phyloP scores from a whole-genome alignment of 2,888 invertebrate genomes.

The Onchidella celtica region DNA sequence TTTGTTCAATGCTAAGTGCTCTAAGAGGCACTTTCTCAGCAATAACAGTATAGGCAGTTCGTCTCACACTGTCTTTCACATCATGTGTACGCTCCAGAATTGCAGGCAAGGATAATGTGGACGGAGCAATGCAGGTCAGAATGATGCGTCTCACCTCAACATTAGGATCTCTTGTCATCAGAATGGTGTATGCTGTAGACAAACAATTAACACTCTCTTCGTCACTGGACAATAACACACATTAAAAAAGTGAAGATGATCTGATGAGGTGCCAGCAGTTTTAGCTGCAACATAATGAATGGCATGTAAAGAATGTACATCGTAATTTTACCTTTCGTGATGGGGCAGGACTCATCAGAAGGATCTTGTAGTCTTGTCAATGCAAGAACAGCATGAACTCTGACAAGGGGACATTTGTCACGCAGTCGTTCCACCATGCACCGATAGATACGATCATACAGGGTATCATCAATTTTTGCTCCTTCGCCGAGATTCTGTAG shows the following conservation, averaged over 20 bases:
- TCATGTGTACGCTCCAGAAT: constrained; percentile 89
- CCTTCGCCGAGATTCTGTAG: constrained; percentile 88
- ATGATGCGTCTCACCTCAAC: constrained; percentile 87
- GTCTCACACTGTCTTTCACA: constrained; percentile 88
- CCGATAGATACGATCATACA: constrained; percentile 88
- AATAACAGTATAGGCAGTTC: constrained; percentile 82
- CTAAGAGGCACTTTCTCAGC: constrained; percentile 83
- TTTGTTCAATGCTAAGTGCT: constrained; percentile 85
- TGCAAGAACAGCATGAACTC: constrained; percentile 89
- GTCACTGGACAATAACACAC: too few relatives aligned
- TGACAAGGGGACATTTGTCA: constrained; percentile 88
- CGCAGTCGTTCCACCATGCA: constrained; percentile 86
- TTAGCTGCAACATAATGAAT: too few relatives aligned
- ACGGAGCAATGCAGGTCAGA: constrained; percentile 88
- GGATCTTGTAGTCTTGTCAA: constrained; percentile 91
- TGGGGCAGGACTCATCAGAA: constrained; percentile 86
- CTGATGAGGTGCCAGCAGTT: too few relatives aligned
- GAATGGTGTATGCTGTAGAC: constrained; percentile 72
- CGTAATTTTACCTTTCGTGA: constrained; percentile 83
- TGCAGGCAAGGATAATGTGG: constrained; percentile 86
- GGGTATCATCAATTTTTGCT: constrained; percentile 88
- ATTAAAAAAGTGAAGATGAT: too few relatives aligned
- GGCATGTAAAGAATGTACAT: constrained; percentile 77
- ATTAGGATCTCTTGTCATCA: constrained; percentile 85
- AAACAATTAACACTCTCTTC: too few relatives aligned